Evolutionary conservation across 2,797 vertebrate genomes (phyloP).

Genomic region (Gallirallus australis): DNA sequence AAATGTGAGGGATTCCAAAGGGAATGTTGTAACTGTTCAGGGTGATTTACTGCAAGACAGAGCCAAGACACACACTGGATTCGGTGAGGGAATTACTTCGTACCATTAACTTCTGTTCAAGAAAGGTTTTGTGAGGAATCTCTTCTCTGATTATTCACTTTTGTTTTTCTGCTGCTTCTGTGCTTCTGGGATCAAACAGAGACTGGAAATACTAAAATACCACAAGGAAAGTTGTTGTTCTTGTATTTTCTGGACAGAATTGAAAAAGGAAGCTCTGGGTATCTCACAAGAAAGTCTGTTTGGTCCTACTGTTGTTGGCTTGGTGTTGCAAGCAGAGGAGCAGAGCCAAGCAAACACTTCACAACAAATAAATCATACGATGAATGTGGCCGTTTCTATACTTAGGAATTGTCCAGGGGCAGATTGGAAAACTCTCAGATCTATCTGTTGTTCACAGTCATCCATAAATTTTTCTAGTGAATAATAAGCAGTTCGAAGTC

Average conservation of each 20-base stretch:
- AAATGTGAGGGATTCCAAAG: neutral
- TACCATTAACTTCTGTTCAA: neutral
- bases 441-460: neutral
- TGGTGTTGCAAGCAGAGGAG: neutral
- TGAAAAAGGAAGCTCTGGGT: neutral
- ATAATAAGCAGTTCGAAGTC: neutral
- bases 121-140: neutral
- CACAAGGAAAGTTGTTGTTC: neutral
- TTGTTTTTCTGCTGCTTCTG: neutral
- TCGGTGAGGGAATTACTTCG: neutral
- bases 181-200: neutral
- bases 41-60: neutral
- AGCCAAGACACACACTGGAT: neutral
- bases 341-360: constrained; percentile 33
- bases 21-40: neutral
- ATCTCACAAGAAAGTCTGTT: neutral
- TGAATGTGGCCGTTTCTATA: neutral
- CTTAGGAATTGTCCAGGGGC: neutral
- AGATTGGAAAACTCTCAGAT: neutral
- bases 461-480: neutral
- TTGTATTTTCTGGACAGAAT: neutral
- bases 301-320: neutral
- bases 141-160: neutral
- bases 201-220: neutral
- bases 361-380: constrained; percentile 5